A percentile compares a stretch with the other conserved stretches of the same genome.
Conservation (phyloP, 2,797 vertebrate genomes). For the Thripadectes ignobilis region DNA sequence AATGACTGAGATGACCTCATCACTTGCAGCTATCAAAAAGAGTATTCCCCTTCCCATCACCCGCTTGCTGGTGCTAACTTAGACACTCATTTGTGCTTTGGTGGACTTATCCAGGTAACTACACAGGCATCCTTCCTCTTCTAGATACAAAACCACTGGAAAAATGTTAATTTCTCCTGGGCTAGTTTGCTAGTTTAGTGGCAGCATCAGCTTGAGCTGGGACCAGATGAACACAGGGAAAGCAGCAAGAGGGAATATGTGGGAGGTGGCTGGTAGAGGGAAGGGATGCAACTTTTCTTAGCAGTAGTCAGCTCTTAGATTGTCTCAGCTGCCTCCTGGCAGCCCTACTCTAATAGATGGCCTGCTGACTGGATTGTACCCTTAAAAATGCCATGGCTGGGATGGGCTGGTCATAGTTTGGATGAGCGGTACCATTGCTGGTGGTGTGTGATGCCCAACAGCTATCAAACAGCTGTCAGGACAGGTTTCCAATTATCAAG, state of each 20-base stretch:
- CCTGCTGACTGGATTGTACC: neutral
- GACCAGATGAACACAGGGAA: neutral
- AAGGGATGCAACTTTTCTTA: neutral
- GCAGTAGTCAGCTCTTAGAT: neutral
- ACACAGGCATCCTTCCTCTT: fast-evolving
- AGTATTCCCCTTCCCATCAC: neutral
- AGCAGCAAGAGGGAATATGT: neutral
- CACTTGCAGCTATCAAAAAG: neutral
- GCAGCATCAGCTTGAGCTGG: neutral
- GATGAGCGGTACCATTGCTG: neutral
- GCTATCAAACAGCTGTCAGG: neutral
- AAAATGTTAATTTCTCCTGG: neutral
- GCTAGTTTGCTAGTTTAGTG: neutral
- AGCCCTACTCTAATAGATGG: neutral
- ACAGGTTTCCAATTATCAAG: neutral
- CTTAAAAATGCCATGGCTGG: neutral
- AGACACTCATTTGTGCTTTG: neutral
- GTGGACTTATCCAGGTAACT: neutral
- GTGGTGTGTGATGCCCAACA: neutral
- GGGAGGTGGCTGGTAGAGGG: neutral
- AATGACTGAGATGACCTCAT: neutral
- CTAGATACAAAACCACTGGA: neutral
- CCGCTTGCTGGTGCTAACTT: neutral
- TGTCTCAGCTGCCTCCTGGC: neutral
- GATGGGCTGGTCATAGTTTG: neutral